Evolutionary conservation across 2,113 vertebrate species (phyloP).

Genomic region (Anarrhichthys ocellatus): DNA sequence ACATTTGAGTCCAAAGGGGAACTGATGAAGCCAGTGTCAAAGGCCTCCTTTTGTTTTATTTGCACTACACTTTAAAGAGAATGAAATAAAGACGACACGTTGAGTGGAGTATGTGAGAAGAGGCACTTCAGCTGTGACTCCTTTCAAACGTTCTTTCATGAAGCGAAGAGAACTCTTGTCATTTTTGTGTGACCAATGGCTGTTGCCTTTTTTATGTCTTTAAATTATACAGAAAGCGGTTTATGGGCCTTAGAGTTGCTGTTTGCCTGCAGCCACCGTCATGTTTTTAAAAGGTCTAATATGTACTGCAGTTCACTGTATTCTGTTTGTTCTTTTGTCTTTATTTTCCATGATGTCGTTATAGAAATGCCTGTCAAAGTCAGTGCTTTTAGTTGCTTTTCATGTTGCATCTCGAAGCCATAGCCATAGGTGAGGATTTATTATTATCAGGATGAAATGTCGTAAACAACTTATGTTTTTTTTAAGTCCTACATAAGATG

Average conservation of each 20-base stretch:
- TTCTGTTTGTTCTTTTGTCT: not conserved
- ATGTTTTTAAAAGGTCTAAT: not conserved
- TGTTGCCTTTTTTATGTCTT: not conserved
- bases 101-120: not conserved
- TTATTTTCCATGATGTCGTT: not conserved
- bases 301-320: not conserved
- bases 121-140: not conserved
- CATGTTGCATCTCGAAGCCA: conserved; percentile 30
- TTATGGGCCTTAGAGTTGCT: not conserved
- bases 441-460: conserved; percentile 28
- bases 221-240: not conserved
- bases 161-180: not conserved
- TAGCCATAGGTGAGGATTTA: conserved; percentile 19
- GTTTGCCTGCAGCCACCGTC: not conserved
- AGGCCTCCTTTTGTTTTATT: not conserved
- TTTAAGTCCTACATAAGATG: not conserved
- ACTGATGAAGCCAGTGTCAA: not conserved
- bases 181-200: conserved; percentile 11
- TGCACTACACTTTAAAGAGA: conserved; percentile 18
- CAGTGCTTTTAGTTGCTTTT: not conserved
- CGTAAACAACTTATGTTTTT: not conserved
- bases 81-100: not conserved
- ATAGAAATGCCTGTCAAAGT: not conserved
- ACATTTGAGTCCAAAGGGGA: not conserved
- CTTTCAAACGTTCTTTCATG: not conserved